Evolutionary conservation across 2,113 vertebrate species (phyloP).

Genomic region (Ia io): DNA sequence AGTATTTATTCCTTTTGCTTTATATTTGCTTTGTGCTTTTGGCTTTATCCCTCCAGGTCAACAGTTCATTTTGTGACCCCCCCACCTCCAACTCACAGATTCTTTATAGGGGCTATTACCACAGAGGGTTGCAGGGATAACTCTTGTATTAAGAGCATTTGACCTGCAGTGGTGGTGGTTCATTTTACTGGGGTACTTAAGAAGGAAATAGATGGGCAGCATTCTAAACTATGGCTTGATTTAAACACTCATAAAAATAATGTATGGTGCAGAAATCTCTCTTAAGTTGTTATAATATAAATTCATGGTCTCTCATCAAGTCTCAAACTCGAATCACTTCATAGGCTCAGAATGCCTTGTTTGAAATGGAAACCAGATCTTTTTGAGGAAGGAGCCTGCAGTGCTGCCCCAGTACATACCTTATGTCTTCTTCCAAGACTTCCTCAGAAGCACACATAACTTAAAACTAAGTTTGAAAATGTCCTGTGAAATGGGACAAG

Average conservation of each 20-base stretch:
- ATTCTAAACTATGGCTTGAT: not conserved
- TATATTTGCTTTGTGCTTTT: not conserved
- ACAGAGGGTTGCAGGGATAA: not conserved
- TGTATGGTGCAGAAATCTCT: not conserved
- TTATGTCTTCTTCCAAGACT: not conserved
- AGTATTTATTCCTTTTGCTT: not conserved
- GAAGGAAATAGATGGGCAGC: not conserved
- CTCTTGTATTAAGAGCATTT: not conserved
- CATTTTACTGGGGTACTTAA: not conserved
- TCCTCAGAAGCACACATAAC: not conserved
- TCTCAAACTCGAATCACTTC: not conserved
- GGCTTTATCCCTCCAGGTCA: not conserved
- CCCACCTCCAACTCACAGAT: not conserved
- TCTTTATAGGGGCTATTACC: not conserved
- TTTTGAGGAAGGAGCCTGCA: not conserved
- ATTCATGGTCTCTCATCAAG: not conserved
- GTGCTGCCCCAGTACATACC: not conserved
- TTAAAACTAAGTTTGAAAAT: not conserved
- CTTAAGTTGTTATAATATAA: not conserved
- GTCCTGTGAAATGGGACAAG: not conserved
- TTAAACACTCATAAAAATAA: not conserved
- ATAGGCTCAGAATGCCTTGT: not conserved
- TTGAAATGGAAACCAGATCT: not conserved
- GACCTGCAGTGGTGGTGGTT: not conserved
- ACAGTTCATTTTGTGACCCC: not conserved